phyloP scores from a whole-genome alignment of 92 coral and sea anemone genomes.

The Epizoanthus scotinus region DNA sequence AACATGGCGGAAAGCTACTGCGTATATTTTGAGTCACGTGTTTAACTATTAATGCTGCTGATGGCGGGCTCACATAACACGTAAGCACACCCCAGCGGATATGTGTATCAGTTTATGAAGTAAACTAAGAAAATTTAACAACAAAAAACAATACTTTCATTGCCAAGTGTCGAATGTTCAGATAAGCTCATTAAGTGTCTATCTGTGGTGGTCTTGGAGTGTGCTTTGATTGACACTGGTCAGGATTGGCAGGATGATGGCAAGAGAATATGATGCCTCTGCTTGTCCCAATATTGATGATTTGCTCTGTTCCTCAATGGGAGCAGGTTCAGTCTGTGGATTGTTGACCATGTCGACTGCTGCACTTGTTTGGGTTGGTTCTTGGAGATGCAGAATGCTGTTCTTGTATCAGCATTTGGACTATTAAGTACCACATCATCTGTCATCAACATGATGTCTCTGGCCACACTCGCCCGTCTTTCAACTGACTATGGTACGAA shows the following conservation, averaged over 20 bases:
- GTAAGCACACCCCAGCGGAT: not conserved
- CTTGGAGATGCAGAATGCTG: too few relatives aligned
- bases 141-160: not conserved
- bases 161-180: not conserved
- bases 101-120: not conserved
- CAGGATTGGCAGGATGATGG: too few relatives aligned
- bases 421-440: too few relatives aligned
- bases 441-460: slow-evolving; percentile 21
- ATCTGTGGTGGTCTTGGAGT: not conserved
- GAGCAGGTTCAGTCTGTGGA: too few relatives aligned
- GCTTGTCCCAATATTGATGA: too few relatives aligned
- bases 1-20: too few relatives aligned
- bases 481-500: not conserved
- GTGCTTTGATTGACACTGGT: not conserved
- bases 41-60: not conserved
- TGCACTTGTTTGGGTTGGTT: not conserved
- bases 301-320: too few relatives aligned
- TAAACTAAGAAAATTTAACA: not conserved
- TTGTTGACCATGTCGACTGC: too few relatives aligned
- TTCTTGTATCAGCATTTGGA: too few relatives aligned
- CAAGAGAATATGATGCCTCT: too few relatives aligned
- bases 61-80: not conserved
- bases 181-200: not conserved
- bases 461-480: slow-evolving; percentile 28
- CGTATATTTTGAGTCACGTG: too few relatives aligned